Conservation (phyloP, 2,113 vertebrate species). For the Caranx melampygus region DNA sequence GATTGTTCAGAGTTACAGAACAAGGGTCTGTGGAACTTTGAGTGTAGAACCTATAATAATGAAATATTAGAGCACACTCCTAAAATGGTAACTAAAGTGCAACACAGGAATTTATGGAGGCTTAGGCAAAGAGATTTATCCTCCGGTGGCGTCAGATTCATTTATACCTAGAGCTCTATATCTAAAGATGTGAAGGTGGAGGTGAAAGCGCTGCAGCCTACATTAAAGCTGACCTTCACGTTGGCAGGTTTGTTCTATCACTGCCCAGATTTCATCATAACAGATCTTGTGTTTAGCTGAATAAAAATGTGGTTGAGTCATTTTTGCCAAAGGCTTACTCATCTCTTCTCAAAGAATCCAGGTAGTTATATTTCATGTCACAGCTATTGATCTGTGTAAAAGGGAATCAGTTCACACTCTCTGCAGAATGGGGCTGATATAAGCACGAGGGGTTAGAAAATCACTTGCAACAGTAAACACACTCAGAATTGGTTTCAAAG, state of each 20-base stretch:
- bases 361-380: conserved; percentile 14
- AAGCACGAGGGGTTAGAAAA: neutral
- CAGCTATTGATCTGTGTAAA: conserved; percentile 16
- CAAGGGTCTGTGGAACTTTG: conserved; percentile 33
- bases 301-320: conserved; percentile 18
- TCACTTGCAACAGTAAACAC: neutral
- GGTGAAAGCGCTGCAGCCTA: conserved; percentile 28
- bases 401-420: conserved; percentile 4
- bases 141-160: conserved; percentile 31
- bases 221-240: conserved; percentile 49
- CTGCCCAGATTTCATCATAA: conserved; percentile 30
- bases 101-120: conserved; percentile 45
- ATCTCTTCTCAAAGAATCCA: conserved; percentile 7
- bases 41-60: conserved; percentile 46
- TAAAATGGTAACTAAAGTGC: conserved; percentile 50
- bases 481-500: neutral
- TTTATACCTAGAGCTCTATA: conserved; percentile 38
- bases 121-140: conserved; percentile 50
- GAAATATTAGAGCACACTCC: conserved; percentile 46
- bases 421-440: neutral
- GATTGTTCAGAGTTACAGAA: conserved; percentile 46
- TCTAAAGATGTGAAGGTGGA: conserved; percentile 37
- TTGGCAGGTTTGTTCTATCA: conserved; percentile 36
- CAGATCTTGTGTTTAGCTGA: conserved; percentile 10
- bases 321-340: conserved; percentile 20